Evolutionary conservation across 1,140 invertebrate genomes (phyloP).

Genomic region (Drosophila bocqueti): DNA sequence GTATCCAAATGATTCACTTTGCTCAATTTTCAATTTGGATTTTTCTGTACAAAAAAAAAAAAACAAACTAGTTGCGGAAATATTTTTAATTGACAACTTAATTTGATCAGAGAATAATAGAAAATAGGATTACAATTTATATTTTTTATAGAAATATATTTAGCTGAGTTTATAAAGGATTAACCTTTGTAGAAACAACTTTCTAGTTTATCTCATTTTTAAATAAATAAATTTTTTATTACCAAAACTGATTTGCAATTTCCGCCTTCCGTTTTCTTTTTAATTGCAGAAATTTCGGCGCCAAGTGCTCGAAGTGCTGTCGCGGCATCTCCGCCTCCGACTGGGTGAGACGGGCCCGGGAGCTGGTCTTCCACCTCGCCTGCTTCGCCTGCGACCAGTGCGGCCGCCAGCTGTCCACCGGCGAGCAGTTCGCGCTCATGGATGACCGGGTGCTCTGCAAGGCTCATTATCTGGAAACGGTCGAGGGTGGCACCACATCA

Average conservation of each 20-base stretch:
- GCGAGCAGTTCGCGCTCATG: constrained; percentile 98
- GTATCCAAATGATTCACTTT: constrained; percentile 26
- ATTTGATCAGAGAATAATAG: not conserved
- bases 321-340: constrained; percentile 96
- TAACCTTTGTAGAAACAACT: not conserved
- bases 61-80: not conserved
- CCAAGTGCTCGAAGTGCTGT: constrained; percentile 98
- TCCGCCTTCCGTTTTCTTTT: constrained; percentile 54
- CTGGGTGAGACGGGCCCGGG: constrained; percentile 97
- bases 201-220: not conserved
- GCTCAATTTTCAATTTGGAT: constrained; percentile 7
- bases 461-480: constrained; percentile 96
- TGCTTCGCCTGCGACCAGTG: constrained; percentile 99
- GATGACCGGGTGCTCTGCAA: constrained; percentile 97
- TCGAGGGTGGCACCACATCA: constrained; percentile 96
- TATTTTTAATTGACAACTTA: not conserved
- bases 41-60: not conserved
- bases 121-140: fast-evolving
- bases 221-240: not conserved
- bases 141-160: not conserved
- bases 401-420: constrained; percentile 97
- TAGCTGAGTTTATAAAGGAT: not conserved
- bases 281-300: constrained; percentile 95
- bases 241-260: constrained; percentile 42
- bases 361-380: constrained; percentile 98